These are phyloP conservation scores for Hemistola chrysoprasaria DNA, from an alignment of 2,888 invertebrate species.

Conservation along the genomic window DNA sequence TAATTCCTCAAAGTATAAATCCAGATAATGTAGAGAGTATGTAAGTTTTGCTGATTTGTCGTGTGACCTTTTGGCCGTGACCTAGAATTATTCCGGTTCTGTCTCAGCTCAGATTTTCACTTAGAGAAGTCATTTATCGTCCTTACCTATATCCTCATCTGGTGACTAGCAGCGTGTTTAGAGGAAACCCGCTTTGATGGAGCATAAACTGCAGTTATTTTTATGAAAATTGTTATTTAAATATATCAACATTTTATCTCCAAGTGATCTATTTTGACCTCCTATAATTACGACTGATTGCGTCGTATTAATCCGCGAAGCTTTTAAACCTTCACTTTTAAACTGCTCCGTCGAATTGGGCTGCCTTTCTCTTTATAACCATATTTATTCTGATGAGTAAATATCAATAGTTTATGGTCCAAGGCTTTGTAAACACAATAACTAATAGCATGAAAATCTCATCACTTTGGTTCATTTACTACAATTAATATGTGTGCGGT, in stretches of 20 bases:
- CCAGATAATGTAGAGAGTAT: slow-evolving; percentile 1
- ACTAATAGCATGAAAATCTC: too few relatives aligned
- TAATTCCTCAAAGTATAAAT: background rate
- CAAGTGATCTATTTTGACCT: slow-evolving; percentile 4
- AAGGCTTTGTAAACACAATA: too few relatives aligned
- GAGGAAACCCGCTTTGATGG: too few relatives aligned
- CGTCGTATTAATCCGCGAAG: slow-evolving; percentile 7
- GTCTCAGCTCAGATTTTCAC: slow-evolving; percentile 19
- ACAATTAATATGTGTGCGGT: too few relatives aligned
- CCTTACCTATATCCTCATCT: slow-evolving; percentile 15
- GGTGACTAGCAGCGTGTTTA: too few relatives aligned
- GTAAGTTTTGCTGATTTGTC: slow-evolving; percentile 5
- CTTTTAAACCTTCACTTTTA: slow-evolving; percentile 17
- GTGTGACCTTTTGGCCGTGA: slow-evolving; percentile 16
- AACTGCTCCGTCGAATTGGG: slow-evolving; percentile 11
- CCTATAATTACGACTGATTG: slow-evolving; percentile 7
- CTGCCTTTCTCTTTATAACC: slow-evolving; percentile 20
- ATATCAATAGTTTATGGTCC: background rate
- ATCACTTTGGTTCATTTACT: too few relatives aligned
- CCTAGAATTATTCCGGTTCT: slow-evolving; percentile 23
- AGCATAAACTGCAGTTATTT: too few relatives aligned
- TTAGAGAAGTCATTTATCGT: slow-evolving; percentile 19
- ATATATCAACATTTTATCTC: too few relatives aligned
- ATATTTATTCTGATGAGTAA: background rate
- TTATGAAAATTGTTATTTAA: too few relatives aligned